Conservation (phyloP, 2,888 invertebrate species). For the Hydrotaea cyrtoneurina region DNA sequence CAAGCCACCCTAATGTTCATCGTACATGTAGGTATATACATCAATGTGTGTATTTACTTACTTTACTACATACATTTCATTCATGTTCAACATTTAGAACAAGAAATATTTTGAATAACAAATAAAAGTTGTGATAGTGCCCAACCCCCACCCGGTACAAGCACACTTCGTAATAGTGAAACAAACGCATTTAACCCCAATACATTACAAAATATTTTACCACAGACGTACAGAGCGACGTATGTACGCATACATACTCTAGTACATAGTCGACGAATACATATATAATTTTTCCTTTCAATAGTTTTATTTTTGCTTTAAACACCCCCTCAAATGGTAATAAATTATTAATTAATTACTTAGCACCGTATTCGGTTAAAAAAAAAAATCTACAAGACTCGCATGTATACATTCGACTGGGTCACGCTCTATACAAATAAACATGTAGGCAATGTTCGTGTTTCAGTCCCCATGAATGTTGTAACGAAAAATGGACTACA, state of each 20-base stretch:
- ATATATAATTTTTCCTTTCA: not conserved
- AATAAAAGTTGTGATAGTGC: not conserved
- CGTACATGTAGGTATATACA: too few relatives aligned
- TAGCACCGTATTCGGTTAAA: not conserved
- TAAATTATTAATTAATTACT: not conserved
- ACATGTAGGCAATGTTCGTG: too few relatives aligned
- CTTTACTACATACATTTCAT: not conserved
- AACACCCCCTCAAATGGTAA: not conserved
- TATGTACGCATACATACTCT: not conserved
- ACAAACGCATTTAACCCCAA: not conserved
- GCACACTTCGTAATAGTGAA: not conserved
- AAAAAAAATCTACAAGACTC: too few relatives aligned
- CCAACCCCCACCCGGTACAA: not conserved
- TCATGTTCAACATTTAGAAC: not conserved
- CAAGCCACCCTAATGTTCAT: too few relatives aligned
- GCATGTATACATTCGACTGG: too few relatives aligned
- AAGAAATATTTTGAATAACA: constrained; percentile 3
- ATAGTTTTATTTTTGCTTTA: not conserved
- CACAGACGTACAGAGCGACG: too few relatives aligned
- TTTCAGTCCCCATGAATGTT: too few relatives aligned
- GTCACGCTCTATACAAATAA: too few relatives aligned
- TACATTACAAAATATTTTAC: not conserved
- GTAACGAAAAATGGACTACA: too few relatives aligned
- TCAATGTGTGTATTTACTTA: too few relatives aligned
- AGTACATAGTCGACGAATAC: too few relatives aligned